Percentiles rank a stretch among this genome's conserved stretches.
phyloP scores from a whole-genome alignment of 1,140 invertebrate species.

The Dreissena polymorpha region DNA sequence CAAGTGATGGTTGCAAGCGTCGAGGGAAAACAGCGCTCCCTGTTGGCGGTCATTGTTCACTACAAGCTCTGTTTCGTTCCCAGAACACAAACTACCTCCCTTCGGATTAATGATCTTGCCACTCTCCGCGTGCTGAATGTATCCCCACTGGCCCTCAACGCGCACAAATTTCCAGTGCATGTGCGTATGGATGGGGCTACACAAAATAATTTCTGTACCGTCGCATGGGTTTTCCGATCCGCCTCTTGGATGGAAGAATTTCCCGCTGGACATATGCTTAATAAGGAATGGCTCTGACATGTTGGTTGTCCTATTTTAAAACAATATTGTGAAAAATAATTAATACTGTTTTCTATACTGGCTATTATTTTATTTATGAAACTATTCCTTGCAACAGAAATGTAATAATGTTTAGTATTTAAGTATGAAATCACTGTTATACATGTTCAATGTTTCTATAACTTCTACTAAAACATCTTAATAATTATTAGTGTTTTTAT shows the following conservation, averaged over 20 bases:
- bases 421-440: no score
- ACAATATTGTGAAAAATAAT: no score
- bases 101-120: constrained; percentile 12
- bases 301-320: no score
- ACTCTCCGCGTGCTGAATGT: constrained; percentile 15
- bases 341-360: no score
- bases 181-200: neutral
- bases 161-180: constrained; percentile 18
- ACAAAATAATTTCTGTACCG: constrained; percentile 18
- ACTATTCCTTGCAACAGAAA: no score
- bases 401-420: no score
- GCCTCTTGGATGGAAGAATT: constrained; percentile 10
- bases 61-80: constrained; percentile 7
- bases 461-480: no score
- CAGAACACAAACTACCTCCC: neutral
- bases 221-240: neutral
- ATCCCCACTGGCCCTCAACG: neutral
- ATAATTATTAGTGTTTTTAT: no score
- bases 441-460: no score
- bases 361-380: no score
- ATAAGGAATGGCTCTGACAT: constrained; percentile 12
- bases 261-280: constrained; percentile 22
- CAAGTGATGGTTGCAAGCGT: neutral
- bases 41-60: constrained; percentile 3
- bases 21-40: constrained; percentile 6